phyloP scores from a whole-genome alignment of 2,113 vertebrate species.

The Zapus hudsonius region DNA sequence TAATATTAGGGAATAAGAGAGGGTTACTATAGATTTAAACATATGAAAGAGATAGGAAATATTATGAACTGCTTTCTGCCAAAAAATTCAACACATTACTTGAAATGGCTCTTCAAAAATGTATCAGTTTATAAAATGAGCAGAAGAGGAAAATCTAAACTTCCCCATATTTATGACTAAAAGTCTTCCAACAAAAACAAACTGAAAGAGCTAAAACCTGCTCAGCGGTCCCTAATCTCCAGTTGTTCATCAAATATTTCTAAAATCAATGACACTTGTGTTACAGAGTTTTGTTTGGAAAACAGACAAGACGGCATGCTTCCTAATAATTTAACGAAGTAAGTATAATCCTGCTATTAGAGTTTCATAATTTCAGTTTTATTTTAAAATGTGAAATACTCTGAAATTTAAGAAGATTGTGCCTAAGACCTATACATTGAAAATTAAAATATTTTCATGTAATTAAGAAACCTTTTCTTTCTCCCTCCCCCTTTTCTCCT shows the following conservation, averaged over 20 bases:
- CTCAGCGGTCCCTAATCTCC: too few species aligned
- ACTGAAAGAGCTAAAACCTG: too few species aligned
- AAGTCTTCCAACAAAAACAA: background rate
- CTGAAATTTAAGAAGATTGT: background rate
- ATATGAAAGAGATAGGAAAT: background rate
- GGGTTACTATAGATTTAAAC: background rate
- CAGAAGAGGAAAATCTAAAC: background rate
- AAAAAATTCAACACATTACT: background rate
- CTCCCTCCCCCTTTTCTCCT: background rate
- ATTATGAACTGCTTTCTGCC: background rate
- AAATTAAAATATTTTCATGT: too few species aligned
- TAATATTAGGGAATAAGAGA: background rate
- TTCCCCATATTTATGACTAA: background rate
- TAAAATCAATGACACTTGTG: background rate
- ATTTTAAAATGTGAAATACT: background rate
- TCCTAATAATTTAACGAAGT: background rate
- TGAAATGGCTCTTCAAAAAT: background rate
- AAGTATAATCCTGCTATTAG: background rate
- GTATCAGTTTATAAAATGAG: background rate
- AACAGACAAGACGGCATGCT: background rate
- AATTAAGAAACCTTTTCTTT: background rate
- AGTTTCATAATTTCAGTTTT: background rate
- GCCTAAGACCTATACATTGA: background rate
- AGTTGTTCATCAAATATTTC: background rate
- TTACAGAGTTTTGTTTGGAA: background rate